Base-by-base conservation (phyloP, 2,797 vertebrate genomes). In the Gastrophryne carolinensis region DNA sequence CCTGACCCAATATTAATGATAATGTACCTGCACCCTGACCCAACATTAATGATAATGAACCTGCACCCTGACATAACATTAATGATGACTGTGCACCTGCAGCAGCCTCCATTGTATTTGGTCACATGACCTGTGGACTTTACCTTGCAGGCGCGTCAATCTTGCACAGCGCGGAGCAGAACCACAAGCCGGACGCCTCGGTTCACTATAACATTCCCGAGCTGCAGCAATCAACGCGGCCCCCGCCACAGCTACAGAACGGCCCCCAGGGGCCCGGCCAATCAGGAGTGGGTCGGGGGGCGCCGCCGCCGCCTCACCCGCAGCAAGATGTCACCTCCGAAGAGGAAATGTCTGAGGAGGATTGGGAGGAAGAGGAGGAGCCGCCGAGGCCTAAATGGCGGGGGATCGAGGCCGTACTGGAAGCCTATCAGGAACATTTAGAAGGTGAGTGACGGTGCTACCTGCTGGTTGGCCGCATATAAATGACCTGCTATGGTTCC, bases 191-290 rank as follows among this genome's bases (percentile, higher is more conserved):
- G 1, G 96, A 99, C 63, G 82, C 95, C 0, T 94, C 95, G 1
- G 90, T 98, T 83, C 97, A 96, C 89, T 98, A 99, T 90, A 98
- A 98, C 95, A 96, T 98, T 93, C 95, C 97, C 0, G 96, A 98
- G 92, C 91, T 98, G 67, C 95, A 97, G 87, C 87, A 92, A 3
- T 80, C 91, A 19, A 85, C 88, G n/a, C 85, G 89, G 61, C 75
- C 82, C n/a, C 72, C 79, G 0, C 65, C 54, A 11, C 63, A 86
- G 21, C 89, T 89, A 5, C 83, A 92, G 81, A 95, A 95, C 0
- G 93, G 94, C 56, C 89, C 86, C 17, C 89, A 91, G 62, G 87
- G 89, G 84, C 82, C 83, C 13, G 79, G 0, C 2, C 81, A 10
- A 75, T 78, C 78, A 76, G 85, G 80, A 80, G 80, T n/a, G 83